A percentile compares a stretch with the other conserved stretches of the same genome.
Conservation (phyloP, 2,797 vertebrate genomes). For the Rhinogobio ventralis region DNA sequence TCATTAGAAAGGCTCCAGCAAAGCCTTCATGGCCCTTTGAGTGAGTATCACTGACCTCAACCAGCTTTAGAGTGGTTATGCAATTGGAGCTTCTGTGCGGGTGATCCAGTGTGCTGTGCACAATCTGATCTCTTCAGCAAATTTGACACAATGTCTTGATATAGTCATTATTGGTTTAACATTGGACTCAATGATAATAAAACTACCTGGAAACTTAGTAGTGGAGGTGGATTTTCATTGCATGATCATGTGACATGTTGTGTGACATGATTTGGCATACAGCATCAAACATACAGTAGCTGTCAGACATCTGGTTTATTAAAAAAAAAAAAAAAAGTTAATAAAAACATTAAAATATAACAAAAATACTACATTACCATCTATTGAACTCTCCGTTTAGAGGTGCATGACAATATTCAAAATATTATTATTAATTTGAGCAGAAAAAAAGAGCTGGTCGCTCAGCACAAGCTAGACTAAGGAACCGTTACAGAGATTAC, state of each 20-base stretch:
- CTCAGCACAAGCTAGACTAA: background rate
- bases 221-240: background rate
- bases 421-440: background rate
- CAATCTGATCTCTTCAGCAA: background rate
- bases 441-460: background rate
- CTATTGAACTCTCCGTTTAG: background rate
- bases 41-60: constrained; percentile 6
- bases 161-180: background rate
- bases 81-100: constrained; percentile 2
- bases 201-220: background rate
- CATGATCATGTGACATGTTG: constrained; percentile 36
- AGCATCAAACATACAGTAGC: background rate
- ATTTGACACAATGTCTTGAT: background rate
- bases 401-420: constrained; percentile 1
- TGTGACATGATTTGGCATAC: constrained; percentile 9
- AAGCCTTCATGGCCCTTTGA: constrained; percentile 3
- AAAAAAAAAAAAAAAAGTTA: background rate
- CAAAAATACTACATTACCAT: background rate
- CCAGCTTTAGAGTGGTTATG: constrained; percentile 36
- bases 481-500: background rate
- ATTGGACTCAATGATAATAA: background rate
- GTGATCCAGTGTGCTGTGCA: background rate
- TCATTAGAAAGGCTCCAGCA: constrained; percentile 20
- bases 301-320: constrained; percentile 17
- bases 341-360: background rate